Percentiles rank a stretch among this genome's conserved stretches.
Evolutionary conservation across 1,140 invertebrate genomes (phyloP).

Genomic region (Drosophila malerkotliana): DNA sequence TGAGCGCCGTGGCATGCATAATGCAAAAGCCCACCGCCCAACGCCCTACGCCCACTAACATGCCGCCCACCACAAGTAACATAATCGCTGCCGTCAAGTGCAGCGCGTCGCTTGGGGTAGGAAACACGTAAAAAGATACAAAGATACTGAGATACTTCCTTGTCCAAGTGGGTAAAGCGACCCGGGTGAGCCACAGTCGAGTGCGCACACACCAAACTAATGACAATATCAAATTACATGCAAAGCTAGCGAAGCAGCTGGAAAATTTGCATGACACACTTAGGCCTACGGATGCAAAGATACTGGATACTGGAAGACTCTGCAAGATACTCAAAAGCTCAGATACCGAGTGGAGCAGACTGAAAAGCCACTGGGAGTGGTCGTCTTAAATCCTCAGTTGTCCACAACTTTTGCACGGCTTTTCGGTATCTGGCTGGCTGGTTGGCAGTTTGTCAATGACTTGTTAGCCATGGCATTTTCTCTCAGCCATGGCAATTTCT

Average conservation of each 20-base stretch:
- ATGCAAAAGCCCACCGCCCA: conserved; percentile 46
- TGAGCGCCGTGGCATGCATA: conserved; percentile 78
- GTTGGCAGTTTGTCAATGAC: conserved; percentile 63
- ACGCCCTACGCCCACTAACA: conserved; percentile 1
- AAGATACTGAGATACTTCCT: conserved; percentile 61
- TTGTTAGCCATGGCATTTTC: conserved; percentile 68
- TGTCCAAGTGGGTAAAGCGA: conserved; percentile 55
- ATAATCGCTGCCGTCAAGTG: conserved; percentile 78
- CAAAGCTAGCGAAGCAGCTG: conserved; percentile 25
- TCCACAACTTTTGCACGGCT: conserved; percentile 59
- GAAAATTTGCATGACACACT: conserved; percentile 78
- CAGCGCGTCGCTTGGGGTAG: conserved; percentile 61
- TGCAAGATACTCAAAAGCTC: background rate
- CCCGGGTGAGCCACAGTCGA: conserved; percentile 61
- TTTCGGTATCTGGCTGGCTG: conserved; percentile 1
- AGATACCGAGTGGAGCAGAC: conserved; percentile 9
- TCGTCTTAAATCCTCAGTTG: conserved; percentile 57
- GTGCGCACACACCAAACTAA: conserved; percentile 74
- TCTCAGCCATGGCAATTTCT: conserved; percentile 61
- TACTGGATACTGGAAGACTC: conserved; percentile 1
- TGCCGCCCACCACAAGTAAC: conserved; percentile 55
- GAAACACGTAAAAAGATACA: conserved; percentile 58
- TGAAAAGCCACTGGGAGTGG: conserved; percentile 23
- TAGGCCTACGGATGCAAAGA: conserved; percentile 26
- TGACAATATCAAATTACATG: conserved; percentile 78